phyloP scores from a whole-genome alignment of 2,797 vertebrate species.

The Phataginus tricuspis region DNA sequence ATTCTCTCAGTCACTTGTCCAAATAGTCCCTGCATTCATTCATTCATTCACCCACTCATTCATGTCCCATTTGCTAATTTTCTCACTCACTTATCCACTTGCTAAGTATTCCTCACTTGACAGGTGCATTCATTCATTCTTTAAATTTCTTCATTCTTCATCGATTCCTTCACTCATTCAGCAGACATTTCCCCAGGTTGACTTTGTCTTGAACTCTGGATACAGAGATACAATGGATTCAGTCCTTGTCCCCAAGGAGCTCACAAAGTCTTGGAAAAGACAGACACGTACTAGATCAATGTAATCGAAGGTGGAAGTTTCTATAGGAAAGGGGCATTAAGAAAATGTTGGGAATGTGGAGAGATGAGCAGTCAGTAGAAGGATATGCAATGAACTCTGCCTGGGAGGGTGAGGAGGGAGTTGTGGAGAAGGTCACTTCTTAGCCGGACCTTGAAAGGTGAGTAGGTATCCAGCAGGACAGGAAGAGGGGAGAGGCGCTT shows the following conservation, averaged over 20 bases:
- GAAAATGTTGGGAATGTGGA: not conserved
- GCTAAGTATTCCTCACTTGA: not conserved
- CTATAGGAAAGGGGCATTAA: not conserved
- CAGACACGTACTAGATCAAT: not conserved
- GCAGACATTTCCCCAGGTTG: not conserved
- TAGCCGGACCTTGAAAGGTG: not conserved
- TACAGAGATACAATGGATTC: not conserved
- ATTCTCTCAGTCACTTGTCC: not conserved
- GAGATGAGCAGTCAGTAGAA: not conserved
- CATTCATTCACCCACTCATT: not conserved
- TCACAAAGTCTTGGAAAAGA: not conserved
- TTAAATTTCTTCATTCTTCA: not conserved
- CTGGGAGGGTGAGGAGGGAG: not conserved
- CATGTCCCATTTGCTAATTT: slow-evolving; percentile 9
- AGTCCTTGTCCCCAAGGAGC: not conserved
- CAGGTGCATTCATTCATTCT: not conserved
- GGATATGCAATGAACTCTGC: not conserved
- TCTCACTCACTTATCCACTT: not conserved
- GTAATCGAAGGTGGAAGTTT: not conserved
- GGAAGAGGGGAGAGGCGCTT: not conserved
- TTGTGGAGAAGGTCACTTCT: not conserved
- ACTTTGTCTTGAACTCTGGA: not conserved
- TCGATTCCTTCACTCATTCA: not conserved
- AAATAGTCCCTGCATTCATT: not conserved
- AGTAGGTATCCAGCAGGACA: not conserved